phyloP scores from a whole-genome alignment of 2,113 vertebrate genomes.

The Gymnogyps californianus region DNA sequence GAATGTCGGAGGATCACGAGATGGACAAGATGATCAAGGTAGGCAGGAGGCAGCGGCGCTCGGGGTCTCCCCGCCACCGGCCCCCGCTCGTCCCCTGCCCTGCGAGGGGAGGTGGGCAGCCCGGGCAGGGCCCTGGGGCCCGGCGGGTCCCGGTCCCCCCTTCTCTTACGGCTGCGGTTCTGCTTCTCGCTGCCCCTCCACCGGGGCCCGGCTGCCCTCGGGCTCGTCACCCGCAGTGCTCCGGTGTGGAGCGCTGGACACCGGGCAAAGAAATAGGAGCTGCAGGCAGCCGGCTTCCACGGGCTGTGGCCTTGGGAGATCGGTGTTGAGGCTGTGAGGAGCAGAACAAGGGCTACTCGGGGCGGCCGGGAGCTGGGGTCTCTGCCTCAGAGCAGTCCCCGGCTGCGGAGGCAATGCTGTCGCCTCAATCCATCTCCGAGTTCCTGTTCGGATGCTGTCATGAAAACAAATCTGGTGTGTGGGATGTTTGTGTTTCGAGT shows the following conservation, averaged over 20 bases:
- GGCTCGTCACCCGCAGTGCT: not conserved
- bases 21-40: slow-evolving; percentile 88
- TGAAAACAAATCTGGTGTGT: not conserved
- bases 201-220: not conserved
- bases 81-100: not conserved
- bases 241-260: not conserved
- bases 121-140: not conserved
- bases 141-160: not conserved
- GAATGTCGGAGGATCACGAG: slow-evolving; percentile 83
- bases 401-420: not conserved
- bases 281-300: not conserved
- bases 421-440: not conserved
- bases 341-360: not conserved
- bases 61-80: not conserved
- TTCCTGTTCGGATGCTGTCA: not conserved
- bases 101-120: not conserved
- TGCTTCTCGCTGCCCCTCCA: no score
- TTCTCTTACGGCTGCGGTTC: no score
- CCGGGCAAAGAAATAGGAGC: not conserved
- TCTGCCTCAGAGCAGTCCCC: no score
- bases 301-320: not conserved
- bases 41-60: not conserved
- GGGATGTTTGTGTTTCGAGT: not conserved
- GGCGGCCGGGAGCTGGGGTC: not conserved
- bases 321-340: not conserved